Evolutionary conservation across 2,797 vertebrate genomes (phyloP).

Genomic region (Acanthurus tractus): DNA sequence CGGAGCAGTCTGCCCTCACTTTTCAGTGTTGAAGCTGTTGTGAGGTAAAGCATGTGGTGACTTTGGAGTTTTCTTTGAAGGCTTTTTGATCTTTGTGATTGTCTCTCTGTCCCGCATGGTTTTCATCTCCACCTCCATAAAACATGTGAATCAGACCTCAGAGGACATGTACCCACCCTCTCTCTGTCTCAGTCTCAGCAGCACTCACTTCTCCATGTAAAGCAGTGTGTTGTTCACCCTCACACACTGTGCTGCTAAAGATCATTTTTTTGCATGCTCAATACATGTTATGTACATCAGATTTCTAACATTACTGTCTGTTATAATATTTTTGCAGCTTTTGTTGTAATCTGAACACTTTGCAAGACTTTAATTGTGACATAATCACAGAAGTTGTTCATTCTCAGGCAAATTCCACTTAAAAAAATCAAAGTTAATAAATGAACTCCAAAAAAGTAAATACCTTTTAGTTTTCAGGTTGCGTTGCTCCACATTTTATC

Average conservation of each 20-base stretch:
- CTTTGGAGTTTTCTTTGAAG: constrained; percentile 46
- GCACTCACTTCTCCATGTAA: constrained; percentile 28
- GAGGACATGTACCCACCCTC: constrained; percentile 14
- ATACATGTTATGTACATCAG: background rate
- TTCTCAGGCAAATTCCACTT: background rate
- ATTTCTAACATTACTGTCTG: background rate
- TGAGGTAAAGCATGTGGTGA: constrained; percentile 29
- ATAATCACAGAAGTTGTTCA: background rate
- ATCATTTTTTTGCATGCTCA: background rate
- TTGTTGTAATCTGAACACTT: constrained; percentile 13
- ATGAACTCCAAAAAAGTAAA: constrained; percentile 44
- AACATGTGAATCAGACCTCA: constrained; percentile 57
- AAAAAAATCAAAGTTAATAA: background rate
- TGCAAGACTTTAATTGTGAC: constrained; percentile 19
- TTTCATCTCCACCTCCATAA: constrained; percentile 58
- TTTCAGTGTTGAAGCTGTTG: constrained; percentile 32
- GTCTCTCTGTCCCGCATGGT: constrained; percentile 59
- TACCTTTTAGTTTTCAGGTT: constrained; percentile 73
- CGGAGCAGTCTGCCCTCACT: background rate
- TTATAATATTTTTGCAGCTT: background rate
- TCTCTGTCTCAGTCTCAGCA: constrained; percentile 27
- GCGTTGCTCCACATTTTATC: constrained; percentile 65
- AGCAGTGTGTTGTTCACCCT: constrained; percentile 33
- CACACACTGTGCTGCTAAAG: constrained; percentile 1
- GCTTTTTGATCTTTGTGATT: constrained; percentile 41